A percentile compares a stretch with the other conserved stretches of the same genome.
Conservation (phyloP, 2,113 vertebrate genomes). For the Phylloscopus trochilus region DNA sequence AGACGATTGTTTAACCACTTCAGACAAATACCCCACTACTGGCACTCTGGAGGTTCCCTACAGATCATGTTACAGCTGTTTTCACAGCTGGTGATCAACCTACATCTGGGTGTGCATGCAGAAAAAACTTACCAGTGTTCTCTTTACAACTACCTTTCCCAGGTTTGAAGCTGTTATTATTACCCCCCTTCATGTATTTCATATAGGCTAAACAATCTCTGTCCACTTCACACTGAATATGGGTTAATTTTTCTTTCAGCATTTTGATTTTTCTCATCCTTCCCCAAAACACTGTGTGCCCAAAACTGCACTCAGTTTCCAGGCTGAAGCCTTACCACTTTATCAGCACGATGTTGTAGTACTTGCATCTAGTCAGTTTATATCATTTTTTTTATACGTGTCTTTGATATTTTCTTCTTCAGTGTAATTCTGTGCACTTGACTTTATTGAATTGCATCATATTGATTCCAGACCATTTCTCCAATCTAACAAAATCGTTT, state of each 20-base stretch:
- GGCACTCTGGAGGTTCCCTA: not conserved
- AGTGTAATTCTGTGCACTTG: not conserved
- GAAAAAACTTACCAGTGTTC: not conserved
- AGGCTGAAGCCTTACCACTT: not conserved
- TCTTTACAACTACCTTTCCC: not conserved
- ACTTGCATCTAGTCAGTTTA: not conserved
- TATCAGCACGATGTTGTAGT: not conserved
- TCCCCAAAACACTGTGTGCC: not conserved
- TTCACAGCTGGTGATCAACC: not conserved
- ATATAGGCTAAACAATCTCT: not conserved
- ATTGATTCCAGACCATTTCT: conserved; percentile 21
- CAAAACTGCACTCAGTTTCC: not conserved
- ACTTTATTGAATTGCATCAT: conserved; percentile 12
- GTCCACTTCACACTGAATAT: not conserved
- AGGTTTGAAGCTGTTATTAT: not conserved
- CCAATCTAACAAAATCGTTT: not conserved
- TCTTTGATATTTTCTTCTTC: not conserved
- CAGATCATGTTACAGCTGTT: not conserved
- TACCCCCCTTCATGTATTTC: not conserved
- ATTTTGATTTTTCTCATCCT: not conserved
- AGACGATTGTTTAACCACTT: not conserved
- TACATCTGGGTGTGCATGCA: not conserved
- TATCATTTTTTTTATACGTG: not conserved
- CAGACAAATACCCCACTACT: not conserved
- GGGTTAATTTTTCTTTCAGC: not conserved